Percentiles rank a stretch among this genome's conserved stretches.
Conservation (phyloP, 2,888 invertebrate species). For the Anthophora plumipes region DNA sequence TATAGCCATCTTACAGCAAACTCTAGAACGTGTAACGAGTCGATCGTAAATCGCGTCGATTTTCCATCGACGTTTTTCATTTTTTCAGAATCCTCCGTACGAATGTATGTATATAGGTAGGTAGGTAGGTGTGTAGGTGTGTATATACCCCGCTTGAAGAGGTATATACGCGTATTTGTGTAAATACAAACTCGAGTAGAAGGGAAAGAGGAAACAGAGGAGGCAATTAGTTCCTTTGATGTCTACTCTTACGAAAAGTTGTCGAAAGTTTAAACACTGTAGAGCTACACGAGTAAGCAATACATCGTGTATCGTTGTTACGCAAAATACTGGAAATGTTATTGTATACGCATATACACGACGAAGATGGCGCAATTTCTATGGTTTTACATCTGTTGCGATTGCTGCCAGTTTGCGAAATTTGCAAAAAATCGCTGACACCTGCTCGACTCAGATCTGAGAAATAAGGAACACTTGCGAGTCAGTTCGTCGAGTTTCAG, state of each 20-base stretch:
- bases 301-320: too few relatives aligned
- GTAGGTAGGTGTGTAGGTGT: too few relatives aligned
- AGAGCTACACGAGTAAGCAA: too few relatives aligned
- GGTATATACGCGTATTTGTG: too few relatives aligned
- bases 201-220: too few relatives aligned
- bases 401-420: slow-evolving; percentile 24
- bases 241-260: too few relatives aligned
- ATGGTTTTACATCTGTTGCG: background rate
- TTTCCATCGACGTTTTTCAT: background rate
- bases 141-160: too few relatives aligned
- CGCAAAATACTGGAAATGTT: too few relatives aligned
- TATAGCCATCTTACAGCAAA: slow-evolving; percentile 61
- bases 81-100: background rate
- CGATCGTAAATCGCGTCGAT: background rate
- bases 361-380: slow-evolving; percentile 10
- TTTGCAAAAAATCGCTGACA: slow-evolving; percentile 63
- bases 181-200: too few relatives aligned
- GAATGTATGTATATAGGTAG: too few relatives aligned
- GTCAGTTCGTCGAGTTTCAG: slow-evolving; percentile 5
- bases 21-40: background rate
- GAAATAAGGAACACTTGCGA: slow-evolving; percentile 6
- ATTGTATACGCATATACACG: background rate
- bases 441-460: background rate
- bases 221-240: too few relatives aligned
- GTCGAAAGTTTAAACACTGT: too few relatives aligned